Evolutionary conservation across 2,797 vertebrate genomes (phyloP).

Genomic region (Allenopithecus nigroviridis): DNA sequence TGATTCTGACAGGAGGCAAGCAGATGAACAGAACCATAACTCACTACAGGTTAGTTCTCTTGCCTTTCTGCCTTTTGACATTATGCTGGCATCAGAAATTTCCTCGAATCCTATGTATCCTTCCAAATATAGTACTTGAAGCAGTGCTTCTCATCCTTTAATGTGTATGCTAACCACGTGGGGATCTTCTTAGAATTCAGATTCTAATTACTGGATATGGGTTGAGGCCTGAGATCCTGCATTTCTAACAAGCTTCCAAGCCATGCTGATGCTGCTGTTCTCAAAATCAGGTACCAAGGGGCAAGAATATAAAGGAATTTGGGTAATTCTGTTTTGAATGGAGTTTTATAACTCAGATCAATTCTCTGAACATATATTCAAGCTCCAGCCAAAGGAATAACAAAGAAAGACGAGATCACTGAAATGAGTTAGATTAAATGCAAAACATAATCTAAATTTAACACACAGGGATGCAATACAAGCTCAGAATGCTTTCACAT

Average conservation of each 20-base stretch:
- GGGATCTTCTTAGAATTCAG: neutral
- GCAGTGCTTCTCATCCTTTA: neutral
- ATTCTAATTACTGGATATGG: neutral
- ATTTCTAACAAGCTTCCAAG: neutral
- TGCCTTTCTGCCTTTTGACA: neutral
- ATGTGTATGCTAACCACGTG: neutral
- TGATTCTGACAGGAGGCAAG: neutral
- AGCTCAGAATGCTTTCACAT: slow-evolving; percentile 26
- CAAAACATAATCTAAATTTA: slow-evolving; percentile 35
- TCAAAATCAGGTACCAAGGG: neutral
- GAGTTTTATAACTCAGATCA: neutral
- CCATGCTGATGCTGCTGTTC: neutral
- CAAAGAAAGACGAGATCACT: neutral
- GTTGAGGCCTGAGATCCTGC: neutral
- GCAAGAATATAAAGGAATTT: slow-evolving; percentile 12
- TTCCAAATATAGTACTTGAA: neutral
- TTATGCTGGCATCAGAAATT: neutral
- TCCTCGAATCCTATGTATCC: neutral
- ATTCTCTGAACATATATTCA: neutral
- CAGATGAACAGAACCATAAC: neutral
- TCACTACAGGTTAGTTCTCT: neutral
- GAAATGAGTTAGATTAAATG: slow-evolving; percentile 47
- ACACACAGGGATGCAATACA: neutral
- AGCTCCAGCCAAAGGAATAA: neutral
- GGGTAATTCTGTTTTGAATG: slow-evolving; percentile 36